Evolutionary conservation across 1,140 invertebrate species (phyloP).

Genomic region (Drosophila gunungcola): DNA sequence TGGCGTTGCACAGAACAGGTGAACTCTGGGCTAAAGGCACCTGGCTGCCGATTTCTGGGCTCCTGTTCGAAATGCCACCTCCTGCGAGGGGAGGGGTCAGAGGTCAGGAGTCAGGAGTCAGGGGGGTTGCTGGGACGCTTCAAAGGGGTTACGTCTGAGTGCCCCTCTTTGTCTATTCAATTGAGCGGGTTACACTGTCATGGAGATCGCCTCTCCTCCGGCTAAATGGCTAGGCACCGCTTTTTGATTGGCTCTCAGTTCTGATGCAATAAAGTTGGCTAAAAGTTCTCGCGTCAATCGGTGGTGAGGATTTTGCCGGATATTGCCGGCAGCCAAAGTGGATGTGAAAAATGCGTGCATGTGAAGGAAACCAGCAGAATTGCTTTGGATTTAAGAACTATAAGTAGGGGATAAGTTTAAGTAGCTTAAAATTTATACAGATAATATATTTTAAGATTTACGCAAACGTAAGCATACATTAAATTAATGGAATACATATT

Average conservation of each 20-base stretch:
- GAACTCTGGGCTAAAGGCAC: constrained; percentile 19
- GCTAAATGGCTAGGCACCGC: constrained; percentile 32
- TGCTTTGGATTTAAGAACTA: constrained; percentile 4
- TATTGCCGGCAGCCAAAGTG: constrained; percentile 2
- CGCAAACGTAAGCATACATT: too few relatives aligned
- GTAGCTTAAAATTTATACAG: too few relatives aligned
- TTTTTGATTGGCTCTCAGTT: constrained; percentile 41
- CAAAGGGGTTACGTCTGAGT: constrained; percentile 11
- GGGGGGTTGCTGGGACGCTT: neutral
- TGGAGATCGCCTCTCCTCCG: constrained; percentile 30
- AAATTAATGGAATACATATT: too few relatives aligned
- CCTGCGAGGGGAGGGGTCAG: constrained; percentile 6
- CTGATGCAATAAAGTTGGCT: constrained; percentile 51
- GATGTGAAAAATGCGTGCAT: constrained; percentile 38
- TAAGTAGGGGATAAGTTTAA: constrained; percentile 7
- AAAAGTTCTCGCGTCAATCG: constrained; percentile 50
- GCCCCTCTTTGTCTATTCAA: constrained; percentile 55
- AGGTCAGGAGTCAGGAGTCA: neutral
- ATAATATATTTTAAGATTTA: too few relatives aligned
- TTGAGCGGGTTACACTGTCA: constrained; percentile 45
- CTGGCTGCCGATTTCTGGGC: constrained; percentile 40
- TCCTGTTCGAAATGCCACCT: constrained; percentile 50
- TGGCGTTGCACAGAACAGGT: constrained; percentile 15
- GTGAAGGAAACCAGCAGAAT: constrained; percentile 5
- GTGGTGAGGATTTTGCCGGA: constrained; percentile 23